A percentile compares a stretch with the other conserved stretches of the same genome.
These are phyloP conservation scores for Perdix hodgsoniae DNA, from an alignment of 2,797 vertebrate genomes.

Conservation along the genomic window DNA sequence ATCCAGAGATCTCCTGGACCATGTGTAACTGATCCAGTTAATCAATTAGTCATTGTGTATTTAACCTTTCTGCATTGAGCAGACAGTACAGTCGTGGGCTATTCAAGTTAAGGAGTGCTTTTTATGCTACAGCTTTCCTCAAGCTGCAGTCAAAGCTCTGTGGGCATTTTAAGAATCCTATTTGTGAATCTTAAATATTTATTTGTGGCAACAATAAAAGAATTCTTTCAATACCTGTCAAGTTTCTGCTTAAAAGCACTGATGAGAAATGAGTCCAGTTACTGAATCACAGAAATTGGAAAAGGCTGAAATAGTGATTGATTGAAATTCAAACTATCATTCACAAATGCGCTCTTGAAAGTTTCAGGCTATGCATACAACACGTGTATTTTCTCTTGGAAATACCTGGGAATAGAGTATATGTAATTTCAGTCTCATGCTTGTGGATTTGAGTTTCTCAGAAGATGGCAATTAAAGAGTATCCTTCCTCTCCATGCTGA, in stretches of 20 bases:
- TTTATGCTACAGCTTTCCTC: background rate
- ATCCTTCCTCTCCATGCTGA: background rate
- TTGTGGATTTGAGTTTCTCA: background rate
- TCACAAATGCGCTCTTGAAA: background rate
- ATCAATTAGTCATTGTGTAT: background rate
- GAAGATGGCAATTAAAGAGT: background rate
- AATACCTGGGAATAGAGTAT: background rate
- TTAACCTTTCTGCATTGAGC: background rate
- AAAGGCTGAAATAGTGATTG: background rate
- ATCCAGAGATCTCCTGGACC: background rate
- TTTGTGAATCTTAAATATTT: slow-evolving; percentile 10
- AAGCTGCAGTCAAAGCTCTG: background rate
- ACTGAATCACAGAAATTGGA: background rate
- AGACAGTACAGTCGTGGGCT: background rate
- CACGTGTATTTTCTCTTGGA: background rate
- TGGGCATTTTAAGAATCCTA: background rate
- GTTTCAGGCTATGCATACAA: background rate
- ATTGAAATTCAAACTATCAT: background rate
- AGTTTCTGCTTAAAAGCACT: fast-evolving
- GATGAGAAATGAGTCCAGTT: background rate
- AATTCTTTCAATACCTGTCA: slow-evolving; percentile 15
- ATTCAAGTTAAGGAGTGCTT: background rate
- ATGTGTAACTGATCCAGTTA: background rate
- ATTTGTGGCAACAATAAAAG: background rate
- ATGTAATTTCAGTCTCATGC: background rate